Base-by-base conservation (phyloP, 2,797 vertebrate genomes). In the Peromyscus nudipes region DNA sequence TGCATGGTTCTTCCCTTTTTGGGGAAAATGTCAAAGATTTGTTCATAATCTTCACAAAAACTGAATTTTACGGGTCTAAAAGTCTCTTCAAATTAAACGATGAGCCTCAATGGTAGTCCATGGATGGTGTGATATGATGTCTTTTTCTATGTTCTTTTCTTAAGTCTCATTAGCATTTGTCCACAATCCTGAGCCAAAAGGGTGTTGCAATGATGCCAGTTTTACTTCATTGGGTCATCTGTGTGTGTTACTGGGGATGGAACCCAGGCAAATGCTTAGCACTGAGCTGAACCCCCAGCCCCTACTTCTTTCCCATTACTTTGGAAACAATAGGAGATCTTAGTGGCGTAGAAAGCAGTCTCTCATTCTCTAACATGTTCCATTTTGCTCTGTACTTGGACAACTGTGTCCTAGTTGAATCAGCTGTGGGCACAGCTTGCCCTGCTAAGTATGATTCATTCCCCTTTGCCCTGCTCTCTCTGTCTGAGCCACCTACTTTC, bases 91-190 rank as follows among this genome's bases (percentile, higher is more conserved):
- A 37, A 19, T 52, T 73, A 31, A 89, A 31, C 2, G 29, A 52
- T 2, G 8, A 46, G 49, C 67, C 69, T 60, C 0, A 10, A 19
- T 11, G 23, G 31, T 34, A 60, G 55, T 37, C 64, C 19, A 13
- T 2, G 1, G 31, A 12, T 34, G 64, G n/a, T 3, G 3, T 12
- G 19, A 64, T 6, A 0, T 0, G 34, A 8, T 40, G 19, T 37
- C 1, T 11, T 40, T 69, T 89, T 67, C 62, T 84, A 27, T 43
- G 25, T 77, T 34, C 40, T 62, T 29, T 34, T 43, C 11, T 71
- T 83, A 83, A 71, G 64, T 31, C 57, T 84, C 43, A 37, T 27
- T 7, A 17, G 62, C 55, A 16, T 5, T 16, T 86, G 86, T 34
- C 27, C 10, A 34, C 60, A 55, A 55, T 93, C 49, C 57, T 49